Conservation (phyloP, 2,888 invertebrate genomes). For the Platypus cylindrus region DNA sequence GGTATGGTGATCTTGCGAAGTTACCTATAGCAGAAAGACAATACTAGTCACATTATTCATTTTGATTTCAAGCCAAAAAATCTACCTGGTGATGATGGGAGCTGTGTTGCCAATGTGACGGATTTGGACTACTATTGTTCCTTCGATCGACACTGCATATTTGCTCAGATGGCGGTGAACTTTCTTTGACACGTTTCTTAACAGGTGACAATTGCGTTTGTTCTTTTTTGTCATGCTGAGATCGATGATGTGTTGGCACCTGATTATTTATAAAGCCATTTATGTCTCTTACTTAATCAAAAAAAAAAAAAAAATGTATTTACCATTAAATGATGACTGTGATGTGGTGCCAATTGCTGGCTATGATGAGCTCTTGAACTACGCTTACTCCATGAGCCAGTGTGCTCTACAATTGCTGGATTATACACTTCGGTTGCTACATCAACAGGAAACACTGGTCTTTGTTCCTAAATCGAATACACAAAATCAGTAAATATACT, state of each 20-base stretch:
- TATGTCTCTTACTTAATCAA: too few species aligned
- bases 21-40: constrained; percentile 16
- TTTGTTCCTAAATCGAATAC: constrained; percentile 22
- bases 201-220: constrained; percentile 88
- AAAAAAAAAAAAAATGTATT: too few species aligned
- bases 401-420: constrained; percentile 41
- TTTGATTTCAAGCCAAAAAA: not conserved
- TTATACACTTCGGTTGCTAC: constrained; percentile 45
- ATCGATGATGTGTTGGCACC: constrained; percentile 32
- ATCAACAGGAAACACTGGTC: constrained; percentile 40
- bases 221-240: constrained; percentile 62
- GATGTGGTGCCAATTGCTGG: constrained; percentile 43
- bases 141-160: constrained; percentile 21
- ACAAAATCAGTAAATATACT: not conserved
- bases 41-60: not conserved
- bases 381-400: constrained; percentile 34
- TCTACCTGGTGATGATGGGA: constrained; percentile 27
- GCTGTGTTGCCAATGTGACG: constrained; percentile 35
- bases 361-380: constrained; percentile 46
- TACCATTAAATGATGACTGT: constrained; percentile 33
- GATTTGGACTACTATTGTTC: constrained; percentile 28
- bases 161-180: constrained; percentile 65
- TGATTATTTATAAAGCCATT: too few species aligned
- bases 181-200: constrained; percentile 93
- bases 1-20: constrained; percentile 23